Percentiles rank a stretch among this genome's conserved stretches.
These are phyloP conservation scores for Hyperoplus immaculatus DNA, from an alignment of 2,797 vertebrate species.

Conservation along the genomic window DNA sequence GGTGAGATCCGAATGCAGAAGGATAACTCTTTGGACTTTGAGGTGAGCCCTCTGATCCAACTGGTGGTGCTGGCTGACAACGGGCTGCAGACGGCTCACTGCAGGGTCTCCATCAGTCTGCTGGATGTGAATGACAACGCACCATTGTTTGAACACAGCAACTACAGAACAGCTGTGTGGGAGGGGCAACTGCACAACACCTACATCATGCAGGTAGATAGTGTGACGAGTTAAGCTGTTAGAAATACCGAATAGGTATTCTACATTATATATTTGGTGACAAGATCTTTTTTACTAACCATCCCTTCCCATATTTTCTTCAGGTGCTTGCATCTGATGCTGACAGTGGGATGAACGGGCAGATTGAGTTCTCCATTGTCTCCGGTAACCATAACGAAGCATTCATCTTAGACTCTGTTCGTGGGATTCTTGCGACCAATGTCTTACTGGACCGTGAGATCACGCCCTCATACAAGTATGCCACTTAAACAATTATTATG, in stretches of 20 bases:
- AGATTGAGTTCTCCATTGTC: constrained; percentile 89
- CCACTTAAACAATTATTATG: constrained; percentile 1
- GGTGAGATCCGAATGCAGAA: constrained; percentile 91
- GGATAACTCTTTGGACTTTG: constrained; percentile 89
- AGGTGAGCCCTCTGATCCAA: constrained; percentile 82
- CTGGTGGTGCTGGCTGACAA: constrained; percentile 89
- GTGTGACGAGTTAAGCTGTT: accelerated
- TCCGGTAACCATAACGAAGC: constrained; percentile 89
- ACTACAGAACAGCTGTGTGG: constrained; percentile 88
- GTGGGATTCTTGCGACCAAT: constrained; percentile 89
- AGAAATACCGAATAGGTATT: not conserved
- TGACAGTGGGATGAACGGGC: constrained; percentile 89
- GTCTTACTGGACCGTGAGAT: constrained; percentile 89
- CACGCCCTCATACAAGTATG: constrained; percentile 90
- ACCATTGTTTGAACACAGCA: constrained; percentile 87
- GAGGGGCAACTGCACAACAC: constrained; percentile 88
- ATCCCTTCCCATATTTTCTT: not conserved
- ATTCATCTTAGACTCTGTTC: constrained; percentile 88
- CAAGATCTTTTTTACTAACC: not conserved
- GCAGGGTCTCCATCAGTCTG: constrained; percentile 85
- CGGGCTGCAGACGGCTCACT: constrained; percentile 82
- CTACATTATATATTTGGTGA: not conserved
- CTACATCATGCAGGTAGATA: constrained; percentile 89
- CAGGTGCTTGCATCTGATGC: constrained; percentile 91
- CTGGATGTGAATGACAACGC: constrained; percentile 92